These are phyloP conservation scores for Cosmorhoe ocellata DNA, from an alignment of 2,888 invertebrate genomes.

Conservation along the genomic window DNA sequence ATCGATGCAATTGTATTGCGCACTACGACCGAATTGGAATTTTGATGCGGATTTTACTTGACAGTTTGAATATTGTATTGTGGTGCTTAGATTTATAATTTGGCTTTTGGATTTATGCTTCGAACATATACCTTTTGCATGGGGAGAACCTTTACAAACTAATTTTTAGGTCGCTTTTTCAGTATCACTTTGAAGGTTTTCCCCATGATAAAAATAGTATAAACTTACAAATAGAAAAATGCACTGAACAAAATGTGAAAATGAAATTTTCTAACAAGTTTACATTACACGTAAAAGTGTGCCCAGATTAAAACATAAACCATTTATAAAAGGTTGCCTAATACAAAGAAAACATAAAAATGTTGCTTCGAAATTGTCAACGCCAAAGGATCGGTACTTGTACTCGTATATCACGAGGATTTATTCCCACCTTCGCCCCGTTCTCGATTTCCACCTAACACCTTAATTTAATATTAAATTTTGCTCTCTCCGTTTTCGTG, in stretches of 20 bases:
- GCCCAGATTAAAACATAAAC: conserved; percentile 22
- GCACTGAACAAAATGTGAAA: no score
- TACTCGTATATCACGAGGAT: conserved; percentile 78
- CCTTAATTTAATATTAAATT: conserved; percentile 82
- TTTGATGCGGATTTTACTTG: conserved; percentile 58
- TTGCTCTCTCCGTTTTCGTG: conserved; percentile 65
- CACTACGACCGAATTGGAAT: conserved; percentile 52
- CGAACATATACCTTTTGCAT: no score
- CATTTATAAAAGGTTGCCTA: conserved; percentile 33
- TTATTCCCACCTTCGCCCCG: conserved; percentile 73
- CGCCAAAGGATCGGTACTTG: conserved; percentile 58
- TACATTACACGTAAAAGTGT: not conserved
- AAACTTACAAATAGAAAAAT: no score
- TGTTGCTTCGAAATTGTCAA: conserved; percentile 76
- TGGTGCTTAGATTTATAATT: conserved; percentile 28
- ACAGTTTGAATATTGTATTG: conserved; percentile 50
- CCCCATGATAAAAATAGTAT: no score
- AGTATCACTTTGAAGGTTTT: no score
- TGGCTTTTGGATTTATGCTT: conserved; percentile 7
- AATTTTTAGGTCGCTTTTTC: no score
- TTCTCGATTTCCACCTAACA: conserved; percentile 77
- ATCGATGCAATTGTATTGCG: conserved; percentile 57
- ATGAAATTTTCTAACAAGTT: no score
- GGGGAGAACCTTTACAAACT: no score
- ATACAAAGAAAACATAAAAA: conserved; percentile 57